Evolutionary conservation across 2,113 vertebrate species (phyloP).

Genomic region (Lepus europaeus): DNA sequence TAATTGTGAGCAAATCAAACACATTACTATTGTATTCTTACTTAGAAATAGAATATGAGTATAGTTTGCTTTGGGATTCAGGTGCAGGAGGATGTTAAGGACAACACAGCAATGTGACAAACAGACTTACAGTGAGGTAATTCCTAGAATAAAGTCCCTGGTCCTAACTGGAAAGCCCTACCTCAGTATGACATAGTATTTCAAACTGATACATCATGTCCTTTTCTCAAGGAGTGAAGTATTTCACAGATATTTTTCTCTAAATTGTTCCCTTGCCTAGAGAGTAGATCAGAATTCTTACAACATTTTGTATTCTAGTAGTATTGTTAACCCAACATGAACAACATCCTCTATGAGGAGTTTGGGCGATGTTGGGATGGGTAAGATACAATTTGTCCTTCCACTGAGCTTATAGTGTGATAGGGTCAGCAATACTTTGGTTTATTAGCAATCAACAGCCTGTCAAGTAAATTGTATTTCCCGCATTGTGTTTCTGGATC

Average conservation of each 20-base stretch:
- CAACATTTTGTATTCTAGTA: background rate
- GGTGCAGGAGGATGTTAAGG: background rate
- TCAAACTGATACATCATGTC: background rate
- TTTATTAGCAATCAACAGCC: background rate
- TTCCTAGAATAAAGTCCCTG: background rate
- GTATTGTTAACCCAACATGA: background rate
- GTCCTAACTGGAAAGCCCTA: background rate
- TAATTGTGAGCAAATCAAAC: slow-evolving; percentile 29
- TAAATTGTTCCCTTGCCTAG: slow-evolving; percentile 45
- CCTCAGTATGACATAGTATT: background rate
- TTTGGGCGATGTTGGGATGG: background rate
- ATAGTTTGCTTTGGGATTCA: background rate
- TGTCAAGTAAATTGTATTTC: background rate
- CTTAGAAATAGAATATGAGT: no score
- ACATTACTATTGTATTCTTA: background rate
- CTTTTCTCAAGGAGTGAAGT: slow-evolving; percentile 44
- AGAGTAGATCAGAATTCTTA: slow-evolving; percentile 32
- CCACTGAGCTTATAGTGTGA: background rate
- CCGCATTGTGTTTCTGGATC: background rate
- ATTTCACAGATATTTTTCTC: slow-evolving; percentile 13
- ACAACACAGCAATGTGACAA: background rate
- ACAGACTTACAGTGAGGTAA: background rate
- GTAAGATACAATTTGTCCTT: background rate
- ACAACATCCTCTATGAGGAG: background rate
- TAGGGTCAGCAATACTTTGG: background rate